Percentiles rank a stretch among this genome's conserved stretches.
Evolutionary conservation across 2,113 vertebrate genomes (phyloP).

Genomic region (Alligator sinensis): DNA sequence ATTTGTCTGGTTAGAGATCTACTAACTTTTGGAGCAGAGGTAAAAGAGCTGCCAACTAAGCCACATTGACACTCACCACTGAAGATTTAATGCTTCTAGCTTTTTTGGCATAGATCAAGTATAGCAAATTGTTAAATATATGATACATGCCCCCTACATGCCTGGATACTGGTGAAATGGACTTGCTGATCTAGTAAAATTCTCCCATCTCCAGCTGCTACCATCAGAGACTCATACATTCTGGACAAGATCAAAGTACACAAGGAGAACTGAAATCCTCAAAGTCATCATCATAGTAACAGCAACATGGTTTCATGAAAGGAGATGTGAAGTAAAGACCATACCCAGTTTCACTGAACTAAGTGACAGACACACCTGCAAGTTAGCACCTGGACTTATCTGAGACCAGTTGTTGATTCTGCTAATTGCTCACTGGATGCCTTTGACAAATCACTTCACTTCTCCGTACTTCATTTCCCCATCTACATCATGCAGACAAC

Average conservation of each 20-base stretch:
- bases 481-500: not conserved
- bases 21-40: not conserved
- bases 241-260: not conserved
- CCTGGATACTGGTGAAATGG: not conserved
- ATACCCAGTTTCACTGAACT: no score
- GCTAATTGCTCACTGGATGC: not conserved
- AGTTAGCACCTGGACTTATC: no score
- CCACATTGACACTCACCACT: not conserved
- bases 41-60: not conserved
- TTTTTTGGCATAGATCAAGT: not conserved
- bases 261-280: not conserved
- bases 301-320: not conserved
- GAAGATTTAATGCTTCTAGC: not conserved
- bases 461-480: not conserved
- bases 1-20: not conserved
- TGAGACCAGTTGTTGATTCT: not conserved
- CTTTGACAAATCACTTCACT: not conserved
- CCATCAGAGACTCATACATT: not conserved
- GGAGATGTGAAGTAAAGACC: not conserved
- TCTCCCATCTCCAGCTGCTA: not conserved
- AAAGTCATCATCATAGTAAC: not conserved
- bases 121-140: not conserved
- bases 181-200: no score
- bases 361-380: not conserved
- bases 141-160: not conserved